A percentile compares a stretch with the other conserved stretches of the same genome.
phyloP scores from a whole-genome alignment of 2,113 vertebrate species.

The Pomatostomus ruficeps region DNA sequence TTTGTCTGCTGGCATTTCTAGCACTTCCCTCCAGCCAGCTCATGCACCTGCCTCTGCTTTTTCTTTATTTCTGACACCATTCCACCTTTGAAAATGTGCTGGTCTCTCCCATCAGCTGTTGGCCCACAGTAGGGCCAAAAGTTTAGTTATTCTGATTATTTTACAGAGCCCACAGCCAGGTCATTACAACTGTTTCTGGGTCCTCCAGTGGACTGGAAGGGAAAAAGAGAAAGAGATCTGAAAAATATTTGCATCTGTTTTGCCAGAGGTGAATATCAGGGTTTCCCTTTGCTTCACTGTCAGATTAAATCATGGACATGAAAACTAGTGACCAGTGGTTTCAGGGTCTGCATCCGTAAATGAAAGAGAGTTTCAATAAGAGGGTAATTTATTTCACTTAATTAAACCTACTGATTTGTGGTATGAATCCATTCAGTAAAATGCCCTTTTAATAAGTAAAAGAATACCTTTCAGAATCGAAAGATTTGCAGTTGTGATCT shows the following conservation, averaged over 20 bases:
- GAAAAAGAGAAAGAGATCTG: background rate
- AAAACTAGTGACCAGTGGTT: background rate
- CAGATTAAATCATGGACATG: background rate
- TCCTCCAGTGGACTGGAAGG: background rate
- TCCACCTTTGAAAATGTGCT: background rate
- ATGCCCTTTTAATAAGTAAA: slow-evolving; percentile 21
- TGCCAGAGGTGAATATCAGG: background rate
- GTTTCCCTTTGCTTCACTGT: background rate
- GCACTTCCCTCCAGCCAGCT: background rate
- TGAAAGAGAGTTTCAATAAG: background rate
- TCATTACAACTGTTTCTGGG: background rate
- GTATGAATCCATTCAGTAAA: background rate
- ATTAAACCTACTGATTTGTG: background rate
- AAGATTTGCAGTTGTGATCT: background rate
- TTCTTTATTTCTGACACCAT: background rate
- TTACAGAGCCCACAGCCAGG: background rate
- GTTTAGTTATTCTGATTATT: background rate
- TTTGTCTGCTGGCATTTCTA: background rate
- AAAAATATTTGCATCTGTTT: background rate
- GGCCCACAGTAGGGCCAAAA: background rate
- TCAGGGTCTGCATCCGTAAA: background rate
- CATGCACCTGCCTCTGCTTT: background rate
- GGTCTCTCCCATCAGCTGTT: background rate
- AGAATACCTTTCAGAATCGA: background rate
- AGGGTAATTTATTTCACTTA: slow-evolving; percentile 10